These are phyloP conservation scores for Monodelphis domestica DNA, from an alignment of 2,797 vertebrate species.

Conservation along the genomic window DNA sequence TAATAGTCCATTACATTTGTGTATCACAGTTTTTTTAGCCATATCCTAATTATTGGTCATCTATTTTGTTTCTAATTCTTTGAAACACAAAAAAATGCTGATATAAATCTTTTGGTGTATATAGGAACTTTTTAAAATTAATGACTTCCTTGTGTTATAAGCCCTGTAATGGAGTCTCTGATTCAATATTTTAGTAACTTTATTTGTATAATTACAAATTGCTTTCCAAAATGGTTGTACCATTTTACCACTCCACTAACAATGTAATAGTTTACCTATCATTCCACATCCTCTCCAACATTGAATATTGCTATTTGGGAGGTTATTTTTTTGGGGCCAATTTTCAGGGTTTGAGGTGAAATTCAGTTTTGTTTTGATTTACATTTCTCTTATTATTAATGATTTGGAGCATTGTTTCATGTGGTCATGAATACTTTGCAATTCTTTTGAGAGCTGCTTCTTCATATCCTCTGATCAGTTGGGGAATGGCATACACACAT, in stretches of 20 bases:
- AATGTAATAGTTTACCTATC: neutral
- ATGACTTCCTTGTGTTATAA: neutral
- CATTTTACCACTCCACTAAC: neutral
- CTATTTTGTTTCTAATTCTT: neutral
- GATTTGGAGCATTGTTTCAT: neutral
- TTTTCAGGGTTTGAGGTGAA: neutral
- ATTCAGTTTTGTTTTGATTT: neutral
- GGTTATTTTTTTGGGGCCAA: too few relatives aligned
- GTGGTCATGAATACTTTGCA: neutral
- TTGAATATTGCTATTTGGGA: too few relatives aligned
- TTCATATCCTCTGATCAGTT: neutral
- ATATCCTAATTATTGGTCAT: neutral
- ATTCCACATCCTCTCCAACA: neutral
- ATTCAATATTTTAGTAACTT: neutral
- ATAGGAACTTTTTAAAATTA: neutral
- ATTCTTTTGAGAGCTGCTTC: neutral
- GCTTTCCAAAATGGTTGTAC: neutral
- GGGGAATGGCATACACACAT: too few relatives aligned
- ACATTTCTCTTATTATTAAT: neutral
- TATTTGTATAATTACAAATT: neutral
- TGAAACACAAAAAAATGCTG: neutral
- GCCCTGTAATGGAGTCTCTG: neutral
- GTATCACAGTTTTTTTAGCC: neutral
- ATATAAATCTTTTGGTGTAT: neutral
- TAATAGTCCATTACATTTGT: neutral